phyloP scores from a whole-genome alignment of 2,113 vertebrate genomes.

The Eulacestoma nigropectus region DNA sequence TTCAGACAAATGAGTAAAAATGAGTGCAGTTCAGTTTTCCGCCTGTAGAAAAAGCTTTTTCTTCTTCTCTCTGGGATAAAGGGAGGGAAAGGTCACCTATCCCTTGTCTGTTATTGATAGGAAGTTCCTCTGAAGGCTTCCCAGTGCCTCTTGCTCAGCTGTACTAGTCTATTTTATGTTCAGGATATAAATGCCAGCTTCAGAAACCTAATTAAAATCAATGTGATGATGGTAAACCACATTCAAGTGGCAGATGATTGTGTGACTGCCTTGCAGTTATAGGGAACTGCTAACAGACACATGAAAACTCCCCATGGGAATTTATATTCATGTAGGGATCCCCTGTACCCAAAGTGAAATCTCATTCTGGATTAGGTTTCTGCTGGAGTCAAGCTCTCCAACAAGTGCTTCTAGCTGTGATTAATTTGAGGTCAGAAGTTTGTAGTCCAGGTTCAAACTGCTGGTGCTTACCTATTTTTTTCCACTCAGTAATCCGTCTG shows the following conservation, averaged over 20 bases:
- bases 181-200: not conserved
- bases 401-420: accelerated
- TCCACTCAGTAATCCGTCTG: not conserved
- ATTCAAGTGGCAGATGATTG: not conserved
- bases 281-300: not conserved
- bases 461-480: not conserved
- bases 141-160: not conserved
- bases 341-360: not conserved
- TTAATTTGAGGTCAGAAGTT: not conserved
- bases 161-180: not conserved
- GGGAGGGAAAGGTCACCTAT: not conserved
- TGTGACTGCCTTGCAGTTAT: not conserved
- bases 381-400: not conserved
- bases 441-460: not conserved
- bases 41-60: not conserved
- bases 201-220: not conserved
- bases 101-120: not conserved
- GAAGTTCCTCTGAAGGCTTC: not conserved
- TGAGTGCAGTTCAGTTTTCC: not conserved
- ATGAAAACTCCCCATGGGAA: not conserved
- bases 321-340: not conserved
- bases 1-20: not conserved
- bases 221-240: not conserved
- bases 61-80: not conserved
- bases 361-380: not conserved